Percentiles rank a stretch among this genome's conserved stretches.
phyloP scores from a whole-genome alignment of 2,797 vertebrate genomes.

The Sebastes vulpes region DNA sequence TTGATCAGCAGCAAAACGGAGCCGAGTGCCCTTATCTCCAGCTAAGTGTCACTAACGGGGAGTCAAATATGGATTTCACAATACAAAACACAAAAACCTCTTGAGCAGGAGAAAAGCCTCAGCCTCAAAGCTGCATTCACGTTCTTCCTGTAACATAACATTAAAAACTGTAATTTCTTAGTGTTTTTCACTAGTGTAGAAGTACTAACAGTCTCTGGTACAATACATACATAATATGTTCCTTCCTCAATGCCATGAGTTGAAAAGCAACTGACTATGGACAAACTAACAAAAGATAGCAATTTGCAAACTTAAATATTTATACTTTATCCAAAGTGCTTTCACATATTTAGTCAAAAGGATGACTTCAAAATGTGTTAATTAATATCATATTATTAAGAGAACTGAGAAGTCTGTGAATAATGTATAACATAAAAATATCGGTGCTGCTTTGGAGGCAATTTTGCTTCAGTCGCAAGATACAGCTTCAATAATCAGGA shows the following conservation, averaged over 20 bases:
- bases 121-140: not conserved
- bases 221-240: not conserved
- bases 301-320: not conserved
- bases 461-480: not conserved
- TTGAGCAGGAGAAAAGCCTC: not conserved
- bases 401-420: not conserved
- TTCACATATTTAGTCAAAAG: not conserved
- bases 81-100: not conserved
- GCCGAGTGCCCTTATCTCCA: not conserved
- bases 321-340: not conserved
- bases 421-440: not conserved
- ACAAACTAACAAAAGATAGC: not conserved
- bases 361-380: not conserved
- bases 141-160: not conserved
- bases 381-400: not conserved
- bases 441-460: not conserved
- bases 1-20: conserved; percentile 24
- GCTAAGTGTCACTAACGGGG: conserved; percentile 2
- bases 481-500: not conserved
- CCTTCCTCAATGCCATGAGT: not conserved
- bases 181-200: not conserved
- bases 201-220: not conserved
- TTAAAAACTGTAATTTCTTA: not conserved
- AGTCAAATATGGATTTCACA: conserved; percentile 14
- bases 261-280: not conserved